Base-by-base conservation (phyloP, 2,113 vertebrate genomes). In the Megaleporinus macrocephalus region DNA sequence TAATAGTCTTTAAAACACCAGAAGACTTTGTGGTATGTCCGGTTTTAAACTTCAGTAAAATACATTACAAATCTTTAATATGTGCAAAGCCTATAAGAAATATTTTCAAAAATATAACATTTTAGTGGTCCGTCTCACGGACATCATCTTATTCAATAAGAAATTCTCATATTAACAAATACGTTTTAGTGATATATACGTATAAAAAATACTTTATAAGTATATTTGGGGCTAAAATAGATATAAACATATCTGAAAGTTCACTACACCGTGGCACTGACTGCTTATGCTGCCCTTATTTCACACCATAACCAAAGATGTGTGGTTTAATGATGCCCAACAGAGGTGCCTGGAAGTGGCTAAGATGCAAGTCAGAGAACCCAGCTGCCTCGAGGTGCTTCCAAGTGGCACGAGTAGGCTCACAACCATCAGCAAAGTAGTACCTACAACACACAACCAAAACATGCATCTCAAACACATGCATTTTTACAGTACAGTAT, bases 251-350 rank as follows among this genome's bases (percentile, higher is more conserved):
- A 63, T 27, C n/a, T 61, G 10, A 15, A 1, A 63, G 49, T 29
- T 27, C 20, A 72, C 5, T 72, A 26, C 16, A 27, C 14, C 12
- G 47, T 14, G 26, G 61, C 5, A 24, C 26, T 63, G 61, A 47
- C 51, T 18, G 27, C 6, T 6, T 36, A 29, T 24, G 30, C 55
- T 66, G 14, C 15, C 1, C 6, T 80, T 92, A 96, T 87, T 98
- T 97, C 33, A 97, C 88, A 0, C 92, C 96, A 0, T 94, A 95
- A 0, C 96, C 96, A 12, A 94, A 47, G 3, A 96, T 91, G 85
- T 97, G 96, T 0, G 94, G 93, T 30, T 81, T 81, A 0, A 95
- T 83, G 10, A 95, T 84, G 1, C 41, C 75, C 2, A 83, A 84
- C 12, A 95, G 0, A 0, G 76, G 83, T 0, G 94, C 5, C 0